Conservation (phyloP, 2,113 vertebrate genomes). For the Muntiacus reevesi region DNA sequence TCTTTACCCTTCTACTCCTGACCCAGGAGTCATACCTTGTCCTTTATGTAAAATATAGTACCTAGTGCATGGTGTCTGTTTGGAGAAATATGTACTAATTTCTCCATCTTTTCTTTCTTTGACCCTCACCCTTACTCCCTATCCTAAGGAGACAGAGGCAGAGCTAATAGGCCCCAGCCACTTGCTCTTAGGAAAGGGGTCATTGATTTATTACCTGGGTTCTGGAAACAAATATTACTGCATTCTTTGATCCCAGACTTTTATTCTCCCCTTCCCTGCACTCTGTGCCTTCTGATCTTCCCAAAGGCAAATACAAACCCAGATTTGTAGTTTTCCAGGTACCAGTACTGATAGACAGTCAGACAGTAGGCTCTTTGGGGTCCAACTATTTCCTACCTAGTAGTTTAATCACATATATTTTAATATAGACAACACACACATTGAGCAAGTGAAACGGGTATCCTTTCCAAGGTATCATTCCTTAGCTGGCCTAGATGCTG, state of each 20-base stretch:
- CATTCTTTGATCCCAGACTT: neutral
- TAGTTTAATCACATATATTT: neutral
- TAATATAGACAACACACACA: neutral
- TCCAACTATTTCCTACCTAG: neutral
- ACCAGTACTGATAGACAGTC: neutral
- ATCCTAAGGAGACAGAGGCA: neutral
- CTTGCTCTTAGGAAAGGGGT: neutral
- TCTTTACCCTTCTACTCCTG: neutral
- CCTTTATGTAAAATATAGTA: neutral
- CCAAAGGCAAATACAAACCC: neutral
- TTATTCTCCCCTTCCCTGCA: neutral
- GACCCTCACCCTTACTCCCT: neutral
- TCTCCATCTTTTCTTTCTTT: constrained; percentile 5
- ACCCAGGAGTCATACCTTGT: neutral
- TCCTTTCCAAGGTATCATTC: neutral
- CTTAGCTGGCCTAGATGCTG: neutral
- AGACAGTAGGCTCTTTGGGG: neutral
- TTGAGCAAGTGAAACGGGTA: neutral
- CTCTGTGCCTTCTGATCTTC: neutral
- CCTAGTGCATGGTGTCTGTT: neutral
- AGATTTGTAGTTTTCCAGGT: neutral
- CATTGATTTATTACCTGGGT: neutral
- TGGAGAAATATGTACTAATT: neutral
- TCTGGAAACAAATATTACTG: neutral
- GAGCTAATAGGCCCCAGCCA: neutral